Evolutionary conservation across 2,797 vertebrate genomes (phyloP), one percentile per base, ranked within the genome.

Genomic region (Chaenodraco wilsoni): DNA sequence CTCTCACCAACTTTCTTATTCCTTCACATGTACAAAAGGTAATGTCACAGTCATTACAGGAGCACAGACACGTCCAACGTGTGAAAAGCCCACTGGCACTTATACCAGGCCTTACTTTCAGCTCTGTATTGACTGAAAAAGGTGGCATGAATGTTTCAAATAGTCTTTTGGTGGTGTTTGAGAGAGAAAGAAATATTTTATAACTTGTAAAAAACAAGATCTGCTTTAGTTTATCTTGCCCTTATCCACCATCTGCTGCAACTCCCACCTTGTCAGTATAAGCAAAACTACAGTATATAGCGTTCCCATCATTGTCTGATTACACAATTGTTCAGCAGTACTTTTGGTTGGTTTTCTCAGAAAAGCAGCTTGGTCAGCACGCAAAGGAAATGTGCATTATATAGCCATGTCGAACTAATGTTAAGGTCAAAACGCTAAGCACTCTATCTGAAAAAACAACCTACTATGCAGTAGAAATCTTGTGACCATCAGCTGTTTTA

Each of bases 401-500:
- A 27, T 27, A 56, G 69, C 57, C 69, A 37, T 63, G 76, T 85
- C 82, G 50, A 78, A 78, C 16, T 48, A 13, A 73, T 70, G 81
- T 82, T 72, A 84, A 82, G 72, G 75, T 79, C 76, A 68, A 71
- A 77, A 33, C 81, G 62, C 37, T 12, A 7, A 73, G 87, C 74
- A 37, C 33, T 37, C 33, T 9, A 15, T 0, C 19, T 40, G 37
- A 51, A 64, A 21, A 74, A 79, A 84, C 71, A 60, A 73, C 76
- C 73, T 2, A 45, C 21, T 65, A n/a, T 48, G 52, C 65, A 45
- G 40, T 16, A 52, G 61, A 33, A 72, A 86, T 57, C 86, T 88
- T 86, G 82, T 90, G 87, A 90, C 82, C 82, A 83, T 90, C 88
- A 92, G 88, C 88, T 88, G 87, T 85, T 91, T 82, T 14, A 64